Conservation (phyloP, 2,888 invertebrate genomes). For the Reticulitermes lucifugus region DNA sequence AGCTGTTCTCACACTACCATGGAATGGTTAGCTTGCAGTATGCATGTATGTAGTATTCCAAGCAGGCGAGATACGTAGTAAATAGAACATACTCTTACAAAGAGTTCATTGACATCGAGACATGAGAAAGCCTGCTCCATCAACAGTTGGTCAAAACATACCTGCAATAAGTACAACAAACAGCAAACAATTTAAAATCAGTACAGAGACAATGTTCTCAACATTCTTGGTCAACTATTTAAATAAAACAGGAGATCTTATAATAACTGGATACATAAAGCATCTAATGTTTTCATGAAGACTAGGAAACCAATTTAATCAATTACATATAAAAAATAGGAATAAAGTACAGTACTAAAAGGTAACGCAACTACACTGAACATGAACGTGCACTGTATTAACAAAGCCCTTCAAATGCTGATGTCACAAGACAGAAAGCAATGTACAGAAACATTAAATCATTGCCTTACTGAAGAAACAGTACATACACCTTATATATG, state of each 20-base stretch:
- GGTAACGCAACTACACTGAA: neutral
- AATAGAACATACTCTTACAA: conserved; percentile 48
- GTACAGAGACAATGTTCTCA: neutral
- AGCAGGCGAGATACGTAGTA: conserved; percentile 45
- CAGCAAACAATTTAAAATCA: neutral
- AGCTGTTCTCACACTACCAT: conserved; percentile 45
- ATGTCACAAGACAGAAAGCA: no score
- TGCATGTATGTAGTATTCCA: conserved; percentile 41
- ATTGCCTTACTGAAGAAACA: no score
- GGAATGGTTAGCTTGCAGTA: conserved; percentile 47
- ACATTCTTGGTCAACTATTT: neutral
- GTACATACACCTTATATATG: neutral
- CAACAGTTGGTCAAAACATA: conserved; percentile 37
- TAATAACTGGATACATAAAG: neutral
- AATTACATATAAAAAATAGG: conserved; percentile 4
- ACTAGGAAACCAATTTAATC: neutral
- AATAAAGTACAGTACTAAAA: neutral
- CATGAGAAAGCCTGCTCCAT: conserved; percentile 49
- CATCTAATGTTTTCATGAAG: neutral
- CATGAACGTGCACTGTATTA: neutral
- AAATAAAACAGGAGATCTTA: neutral
- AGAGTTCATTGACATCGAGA: conserved; percentile 50
- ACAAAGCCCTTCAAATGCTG: neutral
- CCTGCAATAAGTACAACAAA: no score
- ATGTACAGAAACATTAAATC: no score